Conservation (phyloP, 1,140 invertebrate species). For the Microplitis mediator region DNA sequence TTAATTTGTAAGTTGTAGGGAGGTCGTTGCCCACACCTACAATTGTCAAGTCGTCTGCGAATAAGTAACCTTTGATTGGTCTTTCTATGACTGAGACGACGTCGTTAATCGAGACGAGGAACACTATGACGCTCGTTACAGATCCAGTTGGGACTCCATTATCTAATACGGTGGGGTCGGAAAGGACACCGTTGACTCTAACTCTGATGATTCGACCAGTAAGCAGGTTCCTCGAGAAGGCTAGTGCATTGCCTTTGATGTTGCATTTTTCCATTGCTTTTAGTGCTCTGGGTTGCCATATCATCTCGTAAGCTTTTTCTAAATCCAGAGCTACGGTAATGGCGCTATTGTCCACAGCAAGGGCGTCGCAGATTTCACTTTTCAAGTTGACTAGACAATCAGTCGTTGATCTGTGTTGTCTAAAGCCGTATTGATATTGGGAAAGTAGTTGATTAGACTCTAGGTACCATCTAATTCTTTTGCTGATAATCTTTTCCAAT, state of each 20-base stretch:
- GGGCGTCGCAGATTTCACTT: no score
- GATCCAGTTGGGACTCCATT: neutral
- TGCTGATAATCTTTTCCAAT: no score
- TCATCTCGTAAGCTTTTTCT: neutral
- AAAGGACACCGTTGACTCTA: neutral
- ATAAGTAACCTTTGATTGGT: no score
- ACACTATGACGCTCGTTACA: neutral
- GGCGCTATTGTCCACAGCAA: no score
- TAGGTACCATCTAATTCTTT: no score
- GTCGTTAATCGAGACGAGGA: neutral
- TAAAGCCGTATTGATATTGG: no score
- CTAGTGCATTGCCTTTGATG: neutral
- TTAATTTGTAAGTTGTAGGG: neutral
- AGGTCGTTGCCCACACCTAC: neutral
- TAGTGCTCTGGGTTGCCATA: neutral
- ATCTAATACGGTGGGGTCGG: neutral
- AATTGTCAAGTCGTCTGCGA: neutral
- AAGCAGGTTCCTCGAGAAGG: neutral
- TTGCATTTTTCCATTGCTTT: neutral
- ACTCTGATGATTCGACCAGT: neutral
- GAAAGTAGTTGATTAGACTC: no score
- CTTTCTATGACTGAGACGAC: neutral
- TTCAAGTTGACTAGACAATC: no score
- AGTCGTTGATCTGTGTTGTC: no score
- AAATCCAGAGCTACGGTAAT: no score